A percentile compares a stretch with the other conserved stretches of the same genome.
These are phyloP conservation scores for Psittacula echo DNA, from an alignment of 2,797 vertebrate genomes.

Conservation along the genomic window DNA sequence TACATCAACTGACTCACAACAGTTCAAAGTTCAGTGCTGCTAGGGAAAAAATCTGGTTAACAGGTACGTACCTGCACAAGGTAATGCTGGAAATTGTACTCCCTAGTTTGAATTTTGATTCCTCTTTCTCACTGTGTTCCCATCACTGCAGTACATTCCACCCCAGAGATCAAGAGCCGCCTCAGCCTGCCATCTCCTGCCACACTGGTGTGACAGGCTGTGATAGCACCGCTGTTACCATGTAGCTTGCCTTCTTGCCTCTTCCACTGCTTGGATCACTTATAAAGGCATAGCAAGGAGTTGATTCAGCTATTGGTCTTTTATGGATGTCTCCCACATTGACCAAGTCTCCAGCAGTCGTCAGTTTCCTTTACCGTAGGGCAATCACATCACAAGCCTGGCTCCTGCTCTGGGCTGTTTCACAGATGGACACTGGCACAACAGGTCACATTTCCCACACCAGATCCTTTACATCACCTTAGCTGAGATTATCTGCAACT, in stretches of 20 bases:
- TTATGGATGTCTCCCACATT: neutral
- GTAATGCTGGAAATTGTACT: neutral
- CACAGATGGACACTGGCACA: neutral
- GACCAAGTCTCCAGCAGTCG: neutral
- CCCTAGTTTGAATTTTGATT: neutral
- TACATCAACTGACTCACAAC: neutral
- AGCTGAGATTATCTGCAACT: neutral
- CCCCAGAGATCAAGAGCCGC: neutral
- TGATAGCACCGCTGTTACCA: neutral
- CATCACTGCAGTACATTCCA: neutral
- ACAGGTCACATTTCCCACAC: neutral
- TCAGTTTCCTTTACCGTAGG: neutral
- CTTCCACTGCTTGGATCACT: neutral
- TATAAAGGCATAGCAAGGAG: neutral
- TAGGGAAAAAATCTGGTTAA: neutral
- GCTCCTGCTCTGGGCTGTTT: neutral
- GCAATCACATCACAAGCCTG: neutral
- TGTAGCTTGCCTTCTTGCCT: neutral
- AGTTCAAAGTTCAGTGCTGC: neutral
- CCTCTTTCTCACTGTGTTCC: neutral
- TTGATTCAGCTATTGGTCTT: neutral
- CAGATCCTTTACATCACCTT: slow-evolving; percentile 41
- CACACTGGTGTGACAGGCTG: neutral
- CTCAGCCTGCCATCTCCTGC: neutral
- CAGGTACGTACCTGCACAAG: neutral